A percentile compares a stretch with the other conserved stretches of the same genome.
Evolutionary conservation across 2,797 vertebrate species (phyloP).

Genomic region (Ctenopoma kingsleyae): DNA sequence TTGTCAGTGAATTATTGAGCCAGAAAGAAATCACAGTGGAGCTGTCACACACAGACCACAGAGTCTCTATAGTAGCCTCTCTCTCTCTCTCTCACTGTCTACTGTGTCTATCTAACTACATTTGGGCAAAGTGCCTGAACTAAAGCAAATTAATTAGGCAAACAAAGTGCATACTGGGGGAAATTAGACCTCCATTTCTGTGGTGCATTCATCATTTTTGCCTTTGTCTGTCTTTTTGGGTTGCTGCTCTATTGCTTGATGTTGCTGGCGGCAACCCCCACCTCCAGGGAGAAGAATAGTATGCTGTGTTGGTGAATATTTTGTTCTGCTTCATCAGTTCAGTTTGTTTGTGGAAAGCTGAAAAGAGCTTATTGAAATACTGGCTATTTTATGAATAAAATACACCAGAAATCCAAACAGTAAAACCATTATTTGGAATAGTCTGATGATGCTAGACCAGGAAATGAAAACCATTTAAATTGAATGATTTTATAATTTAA

Average conservation of each 20-base stretch:
- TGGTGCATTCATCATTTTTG: conserved; percentile 65
- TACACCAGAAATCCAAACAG: conserved; percentile 17
- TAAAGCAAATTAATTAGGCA: conserved; percentile 80
- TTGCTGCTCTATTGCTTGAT: conserved; percentile 46
- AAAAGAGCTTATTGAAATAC: conserved; percentile 31
- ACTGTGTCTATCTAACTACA: conserved; percentile 43
- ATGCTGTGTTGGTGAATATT: conserved; percentile 42
- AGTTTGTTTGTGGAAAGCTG: conserved; percentile 42
- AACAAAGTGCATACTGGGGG: conserved; percentile 74
- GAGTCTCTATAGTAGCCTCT: neutral
- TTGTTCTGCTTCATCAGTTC: conserved; percentile 61
- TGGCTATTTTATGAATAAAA: conserved; percentile 32
- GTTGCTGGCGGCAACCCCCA: conserved; percentile 33
- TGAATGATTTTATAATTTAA: conserved; percentile 12
- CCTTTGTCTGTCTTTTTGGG: conserved; percentile 49
- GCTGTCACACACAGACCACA: conserved; percentile 15
- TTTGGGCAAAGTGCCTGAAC: conserved; percentile 67
- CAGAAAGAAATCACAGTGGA: conserved; percentile 36
- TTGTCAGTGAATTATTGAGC: conserved; percentile 49
- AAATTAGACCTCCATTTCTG: conserved; percentile 68
- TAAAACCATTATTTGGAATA: conserved; percentile 27
- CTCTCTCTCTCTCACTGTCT: conserved; percentile 2
- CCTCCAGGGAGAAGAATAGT: conserved; percentile 44
- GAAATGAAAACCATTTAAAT: conserved; percentile 16
- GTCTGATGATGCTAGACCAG: conserved; percentile 9